Base-by-base conservation (phyloP, 2,797 vertebrate genomes). In the Pangasius mekongensis region DNA sequence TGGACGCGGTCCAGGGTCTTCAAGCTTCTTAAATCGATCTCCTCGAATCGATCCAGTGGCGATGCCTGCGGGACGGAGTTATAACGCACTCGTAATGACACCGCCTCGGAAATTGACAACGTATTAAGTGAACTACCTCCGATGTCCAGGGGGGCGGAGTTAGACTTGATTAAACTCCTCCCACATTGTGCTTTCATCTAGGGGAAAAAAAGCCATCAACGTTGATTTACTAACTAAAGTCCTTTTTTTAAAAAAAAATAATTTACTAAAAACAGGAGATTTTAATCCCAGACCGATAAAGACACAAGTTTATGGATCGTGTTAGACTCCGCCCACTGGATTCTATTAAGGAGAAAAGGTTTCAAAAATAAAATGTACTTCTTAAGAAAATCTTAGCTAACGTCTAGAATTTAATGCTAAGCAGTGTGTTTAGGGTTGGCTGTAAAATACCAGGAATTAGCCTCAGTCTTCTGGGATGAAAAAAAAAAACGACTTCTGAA, bases 121-220 rank as follows among this genome's bases (percentile, higher is more conserved):
- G 1, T 30, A 47, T 64, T n/a, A 47, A 20, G 36, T 30, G 14
- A 47, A 82, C 10, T 3, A 47, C 13, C 58, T 27, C n/a, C 9
- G 36, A n/a, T 10, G 24, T 43, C 58, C 2, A 27, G 24, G 27
- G 27, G 24, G 81, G 81, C 14, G 58, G 24, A n/a, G 39, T 83
- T 64, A 49, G 39, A 83, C 39, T 60, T 64, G 60, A 83, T 83
- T 18, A 83, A 47, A 47, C 58, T 16, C 58, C 36, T 62, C 80
- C 80, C 22, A 81, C 22, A 16, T 13, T 62, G 20, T 18, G 36
- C 0, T 62, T 82, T 16, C 2, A 13, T 60, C 2, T 56, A 8
- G 6, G 6, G 6, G 8, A 5, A 5, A 78, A 77, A 47, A 56
- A 58, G 30, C 1, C 9, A 56, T 20, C 14, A 49, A 13, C 0